Percentiles rank a stretch among this genome's conserved stretches.
phyloP scores from a whole-genome alignment of 2,888 invertebrate species.

The Sphaeridia pumilis region DNA sequence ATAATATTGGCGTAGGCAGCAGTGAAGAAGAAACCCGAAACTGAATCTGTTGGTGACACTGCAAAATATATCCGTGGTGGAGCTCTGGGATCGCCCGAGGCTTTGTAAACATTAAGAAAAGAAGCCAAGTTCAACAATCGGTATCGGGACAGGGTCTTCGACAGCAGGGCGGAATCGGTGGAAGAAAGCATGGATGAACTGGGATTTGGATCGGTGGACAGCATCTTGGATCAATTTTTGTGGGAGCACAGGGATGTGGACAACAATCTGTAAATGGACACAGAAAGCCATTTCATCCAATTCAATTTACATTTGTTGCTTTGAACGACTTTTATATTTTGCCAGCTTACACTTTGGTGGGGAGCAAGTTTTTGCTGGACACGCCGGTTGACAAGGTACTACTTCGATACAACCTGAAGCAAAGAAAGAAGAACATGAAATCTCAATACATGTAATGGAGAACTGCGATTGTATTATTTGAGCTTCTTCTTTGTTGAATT shows the following conservation, averaged over 20 bases:
- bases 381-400: background rate
- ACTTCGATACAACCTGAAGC: background rate
- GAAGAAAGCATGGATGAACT: background rate
- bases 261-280: constrained; percentile 6
- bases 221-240: constrained; percentile 10
- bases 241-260: constrained; percentile 10
- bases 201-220: constrained; percentile 6
- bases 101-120: too few species aligned
- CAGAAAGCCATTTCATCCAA: background rate
- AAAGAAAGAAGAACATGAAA: background rate
- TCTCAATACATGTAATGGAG: background rate
- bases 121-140: too few species aligned
- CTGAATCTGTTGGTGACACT: too few species aligned
- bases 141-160: background rate
- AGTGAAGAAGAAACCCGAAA: too few species aligned
- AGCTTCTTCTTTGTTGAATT: too few species aligned
- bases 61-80: too few species aligned
- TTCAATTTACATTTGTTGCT: background rate
- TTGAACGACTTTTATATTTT: background rate
- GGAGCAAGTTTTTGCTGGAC: background rate
- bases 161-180: background rate
- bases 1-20: too few species aligned
- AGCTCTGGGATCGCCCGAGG: too few species aligned
- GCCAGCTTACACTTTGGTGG: constrained; percentile 8
- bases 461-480: too few species aligned